A percentile compares a stretch with the other conserved stretches of the same genome.
Evolutionary conservation across 2,113 vertebrate genomes (phyloP).

Genomic region (Phoenicopterus ruber): DNA sequence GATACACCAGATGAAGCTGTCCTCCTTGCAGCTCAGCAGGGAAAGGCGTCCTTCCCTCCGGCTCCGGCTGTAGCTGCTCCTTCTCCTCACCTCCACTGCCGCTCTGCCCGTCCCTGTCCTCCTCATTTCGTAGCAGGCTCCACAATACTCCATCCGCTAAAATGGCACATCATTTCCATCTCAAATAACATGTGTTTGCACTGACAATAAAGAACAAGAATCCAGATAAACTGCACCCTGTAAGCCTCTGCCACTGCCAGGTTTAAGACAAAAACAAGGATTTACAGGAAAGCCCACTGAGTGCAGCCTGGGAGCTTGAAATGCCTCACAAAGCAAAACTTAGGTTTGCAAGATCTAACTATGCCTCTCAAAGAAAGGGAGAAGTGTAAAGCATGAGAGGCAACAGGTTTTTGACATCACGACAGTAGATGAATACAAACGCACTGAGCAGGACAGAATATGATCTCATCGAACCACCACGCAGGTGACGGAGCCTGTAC

Average conservation of each 20-base stretch:
- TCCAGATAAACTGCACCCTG: neutral
- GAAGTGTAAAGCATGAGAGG: accelerated
- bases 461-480: accelerated
- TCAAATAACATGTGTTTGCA: neutral
- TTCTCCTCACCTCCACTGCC: neutral
- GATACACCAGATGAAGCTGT: neutral
- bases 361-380: neutral
- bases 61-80: too few relatives aligned
- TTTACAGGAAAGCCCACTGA: neutral
- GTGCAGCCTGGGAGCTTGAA: neutral
- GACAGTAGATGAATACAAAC: neutral
- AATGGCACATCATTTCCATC: neutral
- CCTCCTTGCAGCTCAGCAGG: neutral
- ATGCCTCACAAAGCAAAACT: neutral
- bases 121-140: neutral
- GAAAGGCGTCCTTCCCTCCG: neutral
- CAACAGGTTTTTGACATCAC: neutral
- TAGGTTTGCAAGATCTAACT: neutral
- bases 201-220: neutral
- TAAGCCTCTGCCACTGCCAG: neutral
- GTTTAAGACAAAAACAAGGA: neutral
- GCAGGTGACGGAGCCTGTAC: neutral
- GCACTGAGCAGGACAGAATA: neutral
- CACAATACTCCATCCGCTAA: neutral
- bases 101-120: neutral